Evolutionary conservation across 2,888 invertebrate genomes (phyloP).

Genomic region (Lycophotia porphyrea): DNA sequence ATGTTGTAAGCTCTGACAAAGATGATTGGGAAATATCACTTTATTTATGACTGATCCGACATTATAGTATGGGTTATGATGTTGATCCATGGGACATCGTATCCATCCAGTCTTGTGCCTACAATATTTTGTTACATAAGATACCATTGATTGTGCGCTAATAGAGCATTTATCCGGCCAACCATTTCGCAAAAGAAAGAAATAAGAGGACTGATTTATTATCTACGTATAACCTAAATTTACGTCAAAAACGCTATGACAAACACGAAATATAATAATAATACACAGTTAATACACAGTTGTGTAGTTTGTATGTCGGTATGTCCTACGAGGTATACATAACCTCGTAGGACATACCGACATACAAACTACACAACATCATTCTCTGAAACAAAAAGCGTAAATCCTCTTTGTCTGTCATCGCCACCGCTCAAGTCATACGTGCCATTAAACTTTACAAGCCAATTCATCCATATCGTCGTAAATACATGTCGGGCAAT

Average conservation of each 20-base stretch:
- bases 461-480: constrained; percentile 28
- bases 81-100: background rate
- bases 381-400: constrained; percentile 18
- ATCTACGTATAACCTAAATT: background rate
- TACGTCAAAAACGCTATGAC: background rate
- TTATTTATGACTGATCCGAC: background rate
- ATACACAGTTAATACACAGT: background rate
- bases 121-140: background rate
- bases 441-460: constrained; percentile 35
- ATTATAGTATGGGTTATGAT: background rate
- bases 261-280: background rate
- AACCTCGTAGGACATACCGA: too few species aligned
- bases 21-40: constrained; percentile 2
- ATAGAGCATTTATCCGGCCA: background rate
- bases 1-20: constrained; percentile 25
- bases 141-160: background rate
- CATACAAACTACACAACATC: background rate
- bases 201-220: background rate
- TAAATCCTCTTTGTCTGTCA: constrained; percentile 38
- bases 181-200: background rate
- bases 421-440: constrained; percentile 14
- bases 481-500: constrained; percentile 21
- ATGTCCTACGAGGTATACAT: too few species aligned
- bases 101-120: background rate
- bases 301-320: too few species aligned